phyloP scores from a whole-genome alignment of 2,888 invertebrate species.

The Drosophila testacea region DNA sequence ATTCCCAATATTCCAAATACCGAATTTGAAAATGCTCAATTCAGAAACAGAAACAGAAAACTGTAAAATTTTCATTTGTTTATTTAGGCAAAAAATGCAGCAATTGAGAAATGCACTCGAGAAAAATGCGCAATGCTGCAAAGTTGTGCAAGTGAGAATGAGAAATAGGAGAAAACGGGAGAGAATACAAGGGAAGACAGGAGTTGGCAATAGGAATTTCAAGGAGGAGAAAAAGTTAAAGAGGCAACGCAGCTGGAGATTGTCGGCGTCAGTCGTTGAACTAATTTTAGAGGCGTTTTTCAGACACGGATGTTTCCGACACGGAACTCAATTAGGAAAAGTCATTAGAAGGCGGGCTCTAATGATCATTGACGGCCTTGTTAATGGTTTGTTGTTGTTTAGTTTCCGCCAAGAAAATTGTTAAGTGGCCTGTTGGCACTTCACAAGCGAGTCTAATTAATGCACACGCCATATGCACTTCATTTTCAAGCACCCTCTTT shows the following conservation, averaged over 20 bases:
- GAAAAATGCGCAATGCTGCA: conserved; percentile 8
- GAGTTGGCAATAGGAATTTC: conserved; percentile 23
- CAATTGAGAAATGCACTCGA: conserved; percentile 26
- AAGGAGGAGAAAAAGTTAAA: not conserved
- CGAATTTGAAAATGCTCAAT: conserved; percentile 7
- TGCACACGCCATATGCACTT: conserved; percentile 62
- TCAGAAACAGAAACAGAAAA: not conserved
- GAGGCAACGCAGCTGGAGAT: conserved; percentile 45
- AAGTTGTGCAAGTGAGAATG: conserved; percentile 40
- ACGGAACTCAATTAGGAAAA: conserved; percentile 62
- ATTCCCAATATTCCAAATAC: conserved; percentile 29
- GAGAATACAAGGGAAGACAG: conserved; percentile 4
- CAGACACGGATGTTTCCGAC: conserved; percentile 39
- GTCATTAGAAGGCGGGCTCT: conserved; percentile 41
- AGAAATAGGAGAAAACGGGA: not conserved
- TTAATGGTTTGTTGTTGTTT: conserved; percentile 77
- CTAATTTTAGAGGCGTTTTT: conserved; percentile 54
- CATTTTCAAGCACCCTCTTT: conserved; percentile 11
- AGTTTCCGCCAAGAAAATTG: conserved; percentile 75
- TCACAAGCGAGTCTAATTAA: conserved; percentile 50
- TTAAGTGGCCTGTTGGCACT: conserved; percentile 74
- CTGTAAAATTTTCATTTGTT: conserved; percentile 40
- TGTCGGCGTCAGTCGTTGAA: conserved; percentile 27
- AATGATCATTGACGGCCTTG: conserved; percentile 57
- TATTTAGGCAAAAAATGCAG: conserved; percentile 35